Conservation (phyloP, 2,888 invertebrate genomes). For the Idaea biselata region DNA sequence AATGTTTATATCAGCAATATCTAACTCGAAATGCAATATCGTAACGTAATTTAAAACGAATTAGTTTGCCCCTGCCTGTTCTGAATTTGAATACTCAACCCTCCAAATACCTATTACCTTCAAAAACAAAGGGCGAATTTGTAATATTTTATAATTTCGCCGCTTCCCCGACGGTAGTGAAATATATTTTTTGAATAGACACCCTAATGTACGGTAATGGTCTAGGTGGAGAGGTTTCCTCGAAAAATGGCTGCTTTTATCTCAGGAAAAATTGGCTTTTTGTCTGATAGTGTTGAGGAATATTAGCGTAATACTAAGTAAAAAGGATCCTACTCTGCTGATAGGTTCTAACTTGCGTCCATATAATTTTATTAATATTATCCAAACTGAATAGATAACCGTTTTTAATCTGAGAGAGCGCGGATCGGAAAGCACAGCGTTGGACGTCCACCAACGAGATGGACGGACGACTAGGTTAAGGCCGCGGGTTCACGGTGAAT, state of each 20-base stretch:
- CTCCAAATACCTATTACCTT: constrained; percentile 62
- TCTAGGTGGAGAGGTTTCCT: constrained; percentile 58
- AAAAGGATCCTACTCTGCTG: constrained; percentile 26
- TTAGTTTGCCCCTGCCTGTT: constrained; percentile 73
- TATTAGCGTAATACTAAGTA: constrained; percentile 26
- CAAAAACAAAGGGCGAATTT: constrained; percentile 72
- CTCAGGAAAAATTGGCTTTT: constrained; percentile 52
- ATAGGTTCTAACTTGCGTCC: constrained; percentile 23
- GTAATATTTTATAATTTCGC: constrained; percentile 71
- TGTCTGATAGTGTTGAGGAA: constrained; percentile 51
- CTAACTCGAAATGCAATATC: constrained; percentile 75
- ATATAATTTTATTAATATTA: constrained; percentile 10
- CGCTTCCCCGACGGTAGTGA: constrained; percentile 45
- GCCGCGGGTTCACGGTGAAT: no score
- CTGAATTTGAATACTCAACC: constrained; percentile 74
- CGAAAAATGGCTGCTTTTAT: constrained; percentile 59
- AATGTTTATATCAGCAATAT: constrained; percentile 71
- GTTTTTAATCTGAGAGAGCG: not conserved
- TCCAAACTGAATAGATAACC: not conserved
- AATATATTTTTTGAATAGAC: constrained; percentile 63
- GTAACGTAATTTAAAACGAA: constrained; percentile 80
- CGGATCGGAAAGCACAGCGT: no score
- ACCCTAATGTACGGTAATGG: constrained; percentile 64
- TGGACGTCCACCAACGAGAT: no score
- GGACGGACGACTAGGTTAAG: no score